These are phyloP conservation scores for Sebastes trivittatus DNA, from an alignment of 2,797 vertebrate genomes.

Conservation along the genomic window DNA sequence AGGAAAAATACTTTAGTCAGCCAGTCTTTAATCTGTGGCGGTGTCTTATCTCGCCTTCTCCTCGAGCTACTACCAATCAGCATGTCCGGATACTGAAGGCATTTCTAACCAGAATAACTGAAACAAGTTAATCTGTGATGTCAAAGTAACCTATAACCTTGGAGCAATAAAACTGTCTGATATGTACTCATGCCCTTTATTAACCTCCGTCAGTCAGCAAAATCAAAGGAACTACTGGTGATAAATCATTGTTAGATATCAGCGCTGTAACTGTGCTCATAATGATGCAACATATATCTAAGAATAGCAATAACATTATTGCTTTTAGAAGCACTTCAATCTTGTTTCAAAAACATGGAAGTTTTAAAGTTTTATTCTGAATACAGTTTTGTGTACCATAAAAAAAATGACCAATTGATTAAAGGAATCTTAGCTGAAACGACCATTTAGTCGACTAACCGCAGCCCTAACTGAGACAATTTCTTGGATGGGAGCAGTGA, in stretches of 20 bases:
- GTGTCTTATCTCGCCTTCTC: slow-evolving; percentile 40
- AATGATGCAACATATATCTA: neutral
- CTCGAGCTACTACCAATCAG: slow-evolving; percentile 20
- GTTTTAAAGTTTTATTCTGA: neutral
- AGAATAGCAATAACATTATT: neutral
- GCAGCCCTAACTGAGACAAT: neutral
- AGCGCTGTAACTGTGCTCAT: neutral
- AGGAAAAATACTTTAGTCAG: slow-evolving; percentile 42
- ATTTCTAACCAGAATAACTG: slow-evolving; percentile 1
- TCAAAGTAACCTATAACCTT: slow-evolving; percentile 13
- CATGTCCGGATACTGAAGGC: neutral
- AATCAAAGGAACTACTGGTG: neutral
- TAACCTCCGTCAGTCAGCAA: slow-evolving; percentile 1
- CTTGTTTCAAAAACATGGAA: accelerated
- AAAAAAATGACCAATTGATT: no score
- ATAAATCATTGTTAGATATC: neutral
- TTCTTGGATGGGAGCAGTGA: neutral
- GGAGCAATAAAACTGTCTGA: slow-evolving; percentile 25
- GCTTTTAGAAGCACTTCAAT: neutral
- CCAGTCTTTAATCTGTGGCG: slow-evolving; percentile 54
- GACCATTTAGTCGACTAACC: no score
- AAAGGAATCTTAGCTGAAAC: no score
- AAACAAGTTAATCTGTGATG: slow-evolving; percentile 13
- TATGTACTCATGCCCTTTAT: neutral
- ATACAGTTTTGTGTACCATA: neutral